phyloP scores from a whole-genome alignment of 2,113 vertebrate genomes.

The Suncus etruscus region DNA sequence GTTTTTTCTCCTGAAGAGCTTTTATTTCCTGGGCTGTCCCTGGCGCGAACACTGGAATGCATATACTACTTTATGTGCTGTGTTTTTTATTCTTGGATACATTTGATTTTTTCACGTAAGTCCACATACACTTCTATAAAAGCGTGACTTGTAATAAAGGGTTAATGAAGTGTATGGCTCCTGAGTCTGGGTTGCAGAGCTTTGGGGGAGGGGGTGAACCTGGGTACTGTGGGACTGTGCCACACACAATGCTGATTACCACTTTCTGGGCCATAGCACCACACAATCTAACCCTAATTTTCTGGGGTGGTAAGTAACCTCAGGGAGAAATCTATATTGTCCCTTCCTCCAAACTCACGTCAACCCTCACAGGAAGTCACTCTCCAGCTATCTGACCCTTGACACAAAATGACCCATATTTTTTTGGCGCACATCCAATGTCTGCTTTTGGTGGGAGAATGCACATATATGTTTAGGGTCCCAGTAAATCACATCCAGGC shows the following conservation, averaged over 20 bases:
- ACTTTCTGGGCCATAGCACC: no score
- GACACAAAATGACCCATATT: no score
- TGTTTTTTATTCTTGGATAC: conserved; percentile 93
- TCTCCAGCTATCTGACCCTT: no score
- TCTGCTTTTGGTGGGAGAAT: no score
- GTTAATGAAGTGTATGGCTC: conserved; percentile 82
- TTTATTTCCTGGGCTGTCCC: conserved; percentile 72
- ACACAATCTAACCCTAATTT: no score
- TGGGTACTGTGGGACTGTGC: neutral
- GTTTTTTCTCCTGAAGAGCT: conserved; percentile 68
- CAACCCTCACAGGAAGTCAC: neutral
- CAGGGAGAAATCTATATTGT: no score
- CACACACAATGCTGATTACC: neutral
- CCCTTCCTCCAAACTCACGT: no score
- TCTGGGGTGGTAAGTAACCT: no score
- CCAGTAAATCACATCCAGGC: neutral
- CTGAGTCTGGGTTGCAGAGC: neutral
- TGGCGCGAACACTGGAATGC: conserved; percentile 91
- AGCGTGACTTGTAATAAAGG: conserved; percentile 91
- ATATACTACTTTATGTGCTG: conserved; percentile 91
- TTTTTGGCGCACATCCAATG: no score
- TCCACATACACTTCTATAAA: conserved; percentile 88
- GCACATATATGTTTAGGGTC: no score
- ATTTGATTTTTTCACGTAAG: conserved; percentile 91
- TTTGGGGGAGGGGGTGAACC: no score